These are phyloP conservation scores for Drosophila baimaii DNA, from an alignment of 1,140 invertebrate genomes.

Conservation along the genomic window DNA sequence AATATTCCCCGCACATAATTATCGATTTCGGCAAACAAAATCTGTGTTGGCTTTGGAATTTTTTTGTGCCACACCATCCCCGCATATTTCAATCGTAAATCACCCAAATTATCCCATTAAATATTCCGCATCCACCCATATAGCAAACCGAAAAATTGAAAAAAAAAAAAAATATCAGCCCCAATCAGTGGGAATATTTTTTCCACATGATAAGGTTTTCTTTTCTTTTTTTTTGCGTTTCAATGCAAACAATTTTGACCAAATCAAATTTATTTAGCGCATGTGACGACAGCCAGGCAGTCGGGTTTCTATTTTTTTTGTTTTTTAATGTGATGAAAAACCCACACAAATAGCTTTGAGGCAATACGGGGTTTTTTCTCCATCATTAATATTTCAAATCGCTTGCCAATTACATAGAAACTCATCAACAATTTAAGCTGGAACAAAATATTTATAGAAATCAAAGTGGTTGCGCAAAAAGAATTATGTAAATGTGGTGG, in stretches of 20 bases:
- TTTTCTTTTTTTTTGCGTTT: not conserved
- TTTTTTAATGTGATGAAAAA: conserved; percentile 2
- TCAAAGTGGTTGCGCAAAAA: conserved; percentile 16
- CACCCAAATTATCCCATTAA: conserved; percentile 40
- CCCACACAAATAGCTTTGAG: conserved; percentile 24
- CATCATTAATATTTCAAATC: conserved; percentile 70
- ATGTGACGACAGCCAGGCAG: conserved; percentile 45
- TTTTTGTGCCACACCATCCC: not conserved
- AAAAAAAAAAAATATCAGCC: conserved; percentile 9
- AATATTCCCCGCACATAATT: conserved; percentile 1
- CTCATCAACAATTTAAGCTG: conserved; percentile 44
- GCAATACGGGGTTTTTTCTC: conserved; percentile 17
- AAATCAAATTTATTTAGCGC: conserved; percentile 67
- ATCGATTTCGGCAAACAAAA: conserved; percentile 4
- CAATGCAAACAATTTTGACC: conserved; percentile 50
- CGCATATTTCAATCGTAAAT: conserved; percentile 26
- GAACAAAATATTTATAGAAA: conserved; percentile 15
- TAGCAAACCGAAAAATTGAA: not conserved
- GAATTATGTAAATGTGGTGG: conserved; percentile 9
- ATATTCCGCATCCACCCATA: conserved; percentile 18
- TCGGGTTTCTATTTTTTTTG: not conserved
- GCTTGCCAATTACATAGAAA: conserved; percentile 66
- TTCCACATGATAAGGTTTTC: conserved; percentile 23
- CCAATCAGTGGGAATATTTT: conserved; percentile 50
- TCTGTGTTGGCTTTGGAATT: not conserved